These are phyloP conservation scores for Drosophila nasuta DNA, from an alignment of 1,140 invertebrate species.

Conservation along the genomic window DNA sequence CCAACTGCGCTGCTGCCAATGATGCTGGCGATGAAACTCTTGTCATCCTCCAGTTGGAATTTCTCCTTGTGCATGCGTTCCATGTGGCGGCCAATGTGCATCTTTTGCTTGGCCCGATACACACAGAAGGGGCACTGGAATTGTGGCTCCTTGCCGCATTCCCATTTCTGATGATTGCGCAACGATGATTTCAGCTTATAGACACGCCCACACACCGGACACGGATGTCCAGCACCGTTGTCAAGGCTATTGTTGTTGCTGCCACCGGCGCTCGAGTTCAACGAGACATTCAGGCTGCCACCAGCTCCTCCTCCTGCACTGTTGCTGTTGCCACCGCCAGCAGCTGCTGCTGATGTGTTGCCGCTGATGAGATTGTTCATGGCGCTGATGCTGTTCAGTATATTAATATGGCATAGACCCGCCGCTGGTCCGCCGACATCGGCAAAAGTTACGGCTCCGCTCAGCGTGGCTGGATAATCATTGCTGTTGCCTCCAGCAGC, in stretches of 20 bases:
- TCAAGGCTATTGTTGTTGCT: slow-evolving; percentile 61
- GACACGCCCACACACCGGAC: slow-evolving; percentile 91
- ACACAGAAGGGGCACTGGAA: slow-evolving; percentile 93
- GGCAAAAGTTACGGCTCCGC: slow-evolving; percentile 72
- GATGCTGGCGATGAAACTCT: slow-evolving; percentile 57
- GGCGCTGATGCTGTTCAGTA: slow-evolving; percentile 81
- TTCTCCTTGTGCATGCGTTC: slow-evolving; percentile 94
- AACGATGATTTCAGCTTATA: slow-evolving; percentile 94
- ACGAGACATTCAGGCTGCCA: slow-evolving; percentile 43
- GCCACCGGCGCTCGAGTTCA: slow-evolving; percentile 33
- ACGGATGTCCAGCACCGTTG: slow-evolving; percentile 87
- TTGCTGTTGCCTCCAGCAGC: slow-evolving; percentile 52
- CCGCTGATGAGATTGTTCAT: slow-evolving; percentile 82
- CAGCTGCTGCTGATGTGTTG: slow-evolving; percentile 28
- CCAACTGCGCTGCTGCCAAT: slow-evolving; percentile 42
- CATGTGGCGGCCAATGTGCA: slow-evolving; percentile 94
- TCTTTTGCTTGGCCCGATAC: slow-evolving; percentile 93
- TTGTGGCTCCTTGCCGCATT: slow-evolving; percentile 93
- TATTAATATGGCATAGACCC: slow-evolving; percentile 78
- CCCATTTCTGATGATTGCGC: slow-evolving; percentile 94
- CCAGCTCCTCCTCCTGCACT: slow-evolving; percentile 12
- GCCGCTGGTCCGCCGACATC: slow-evolving; percentile 84
- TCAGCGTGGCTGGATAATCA: slow-evolving; percentile 72
- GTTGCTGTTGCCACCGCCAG: slow-evolving; percentile 35
- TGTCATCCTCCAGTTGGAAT: slow-evolving; percentile 83